A percentile compares a stretch with the other conserved stretches of the same genome.
Conservation (phyloP, 2,888 invertebrate genomes). For the Dexiosoma caninum region DNA sequence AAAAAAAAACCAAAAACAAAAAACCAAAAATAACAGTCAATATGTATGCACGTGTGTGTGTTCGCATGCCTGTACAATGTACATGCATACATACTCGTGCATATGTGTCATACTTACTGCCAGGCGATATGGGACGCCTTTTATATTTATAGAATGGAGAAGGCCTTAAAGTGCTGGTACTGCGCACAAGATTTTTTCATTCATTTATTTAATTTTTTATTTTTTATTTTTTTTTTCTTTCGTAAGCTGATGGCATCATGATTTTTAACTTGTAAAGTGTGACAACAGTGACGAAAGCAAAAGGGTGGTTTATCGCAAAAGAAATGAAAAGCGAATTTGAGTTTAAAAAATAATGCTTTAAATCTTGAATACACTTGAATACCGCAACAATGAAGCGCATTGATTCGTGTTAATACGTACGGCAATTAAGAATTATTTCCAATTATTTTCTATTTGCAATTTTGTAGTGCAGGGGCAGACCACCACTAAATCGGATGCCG, state of each 20-base stretch:
- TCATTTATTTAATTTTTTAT: background rate
- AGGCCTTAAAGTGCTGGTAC: background rate
- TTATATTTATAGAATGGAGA: slow-evolving; percentile 1
- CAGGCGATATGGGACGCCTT: background rate
- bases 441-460: no score
- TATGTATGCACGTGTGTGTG: background rate
- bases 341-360: no score
- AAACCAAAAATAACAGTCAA: no score
- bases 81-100: no score
- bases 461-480: no score
- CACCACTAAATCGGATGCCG: no score
- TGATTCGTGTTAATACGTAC: no score
- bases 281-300: background rate
- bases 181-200: background rate
- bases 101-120: background rate
- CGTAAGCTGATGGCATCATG: background rate
- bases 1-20: background rate
- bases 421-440: no score
- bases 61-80: no score
- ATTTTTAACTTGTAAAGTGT: background rate
- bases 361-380: no score
- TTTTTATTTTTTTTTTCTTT: no score
- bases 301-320: background rate
- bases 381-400: no score
- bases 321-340: background rate